Evolutionary conservation across 2,888 invertebrate species (phyloP).

Genomic region (Hyppa rectilinea): DNA sequence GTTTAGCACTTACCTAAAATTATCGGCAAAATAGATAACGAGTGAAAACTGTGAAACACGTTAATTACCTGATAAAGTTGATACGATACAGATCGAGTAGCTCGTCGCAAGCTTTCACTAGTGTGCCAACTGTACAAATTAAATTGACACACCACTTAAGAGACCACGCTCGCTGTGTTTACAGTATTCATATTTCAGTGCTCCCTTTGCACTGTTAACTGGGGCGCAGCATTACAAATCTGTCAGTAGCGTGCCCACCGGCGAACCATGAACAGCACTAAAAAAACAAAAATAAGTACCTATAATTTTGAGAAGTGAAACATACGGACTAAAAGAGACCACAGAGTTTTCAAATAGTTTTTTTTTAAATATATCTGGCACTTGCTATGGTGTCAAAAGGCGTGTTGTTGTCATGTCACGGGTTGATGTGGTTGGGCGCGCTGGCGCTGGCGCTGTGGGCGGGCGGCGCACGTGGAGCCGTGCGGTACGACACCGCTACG

Average conservation of each 20-base stretch:
- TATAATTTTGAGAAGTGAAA: constrained; percentile 58
- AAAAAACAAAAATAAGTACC: constrained; percentile 39
- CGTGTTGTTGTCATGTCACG: constrained; percentile 79
- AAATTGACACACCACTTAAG: constrained; percentile 83
- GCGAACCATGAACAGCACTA: constrained; percentile 73
- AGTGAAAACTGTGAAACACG: constrained; percentile 24
- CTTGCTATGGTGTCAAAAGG: constrained; percentile 77
- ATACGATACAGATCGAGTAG: constrained; percentile 39
- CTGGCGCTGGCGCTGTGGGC: constrained; percentile 82
- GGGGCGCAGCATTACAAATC: constrained; percentile 74
- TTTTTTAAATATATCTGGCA: constrained; percentile 25
- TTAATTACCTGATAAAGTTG: constrained; percentile 49
- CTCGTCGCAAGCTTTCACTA: constrained; percentile 71
- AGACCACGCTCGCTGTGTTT: constrained; percentile 81
- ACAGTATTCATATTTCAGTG: constrained; percentile 82
- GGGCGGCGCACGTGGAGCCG: constrained; percentile 78
- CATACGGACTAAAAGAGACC: constrained; percentile 16
- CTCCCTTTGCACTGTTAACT: constrained; percentile 83
- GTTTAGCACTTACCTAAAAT: not conserved
- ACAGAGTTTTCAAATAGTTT: constrained; percentile 20
- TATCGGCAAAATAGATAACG: not conserved
- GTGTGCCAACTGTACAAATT: constrained; percentile 79
- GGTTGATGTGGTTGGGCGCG: constrained; percentile 78
- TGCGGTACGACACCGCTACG: constrained; percentile 85
- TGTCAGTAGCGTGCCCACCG: constrained; percentile 79